Evolutionary conservation across 1,140 invertebrate genomes (phyloP).

Genomic region (Drosophila miranda): DNA sequence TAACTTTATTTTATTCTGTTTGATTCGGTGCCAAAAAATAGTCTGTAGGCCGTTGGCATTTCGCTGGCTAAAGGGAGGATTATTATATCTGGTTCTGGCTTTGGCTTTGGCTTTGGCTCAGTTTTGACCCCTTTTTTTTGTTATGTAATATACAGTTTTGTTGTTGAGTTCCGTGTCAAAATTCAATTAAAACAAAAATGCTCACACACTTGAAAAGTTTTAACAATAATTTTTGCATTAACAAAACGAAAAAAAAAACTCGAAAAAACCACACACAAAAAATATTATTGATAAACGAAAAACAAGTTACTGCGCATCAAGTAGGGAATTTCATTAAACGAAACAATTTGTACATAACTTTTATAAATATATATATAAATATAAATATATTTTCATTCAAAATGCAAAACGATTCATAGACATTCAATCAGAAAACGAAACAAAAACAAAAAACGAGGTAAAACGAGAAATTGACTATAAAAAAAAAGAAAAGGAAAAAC

Average conservation of each 20-base stretch:
- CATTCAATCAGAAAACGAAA: conserved; percentile 26
- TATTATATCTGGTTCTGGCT: conserved; percentile 15
- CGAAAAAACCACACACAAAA: conserved; percentile 31
- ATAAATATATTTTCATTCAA: conserved; percentile 69
- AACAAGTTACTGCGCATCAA: conserved; percentile 59
- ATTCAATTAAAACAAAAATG: conserved; percentile 56
- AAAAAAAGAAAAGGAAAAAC: conserved; percentile 30
- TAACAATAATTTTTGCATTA: conserved; percentile 62
- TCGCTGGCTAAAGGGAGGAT: conserved; percentile 18
- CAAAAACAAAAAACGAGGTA: conserved; percentile 35
- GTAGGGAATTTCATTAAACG: conserved; percentile 73
- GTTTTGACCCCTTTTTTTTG: conserved; percentile 58
- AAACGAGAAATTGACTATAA: no score
- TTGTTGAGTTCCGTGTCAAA: conserved; percentile 54
- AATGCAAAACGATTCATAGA: conserved; percentile 48
- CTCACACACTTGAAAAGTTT: conserved; percentile 82
- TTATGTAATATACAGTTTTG: conserved; percentile 71
- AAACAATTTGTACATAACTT: conserved; percentile 68
- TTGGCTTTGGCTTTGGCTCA: conserved; percentile 28
- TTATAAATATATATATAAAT: conserved; percentile 52
- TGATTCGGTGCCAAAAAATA: conserved; percentile 77
- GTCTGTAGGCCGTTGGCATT: conserved; percentile 64
- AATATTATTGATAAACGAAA: conserved; percentile 9
- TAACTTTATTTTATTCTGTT: conserved; percentile 42
- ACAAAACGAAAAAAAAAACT: conserved; percentile 3